phyloP scores from a whole-genome alignment of 2,888 invertebrate genomes.

The Gryllus longicercus region DNA sequence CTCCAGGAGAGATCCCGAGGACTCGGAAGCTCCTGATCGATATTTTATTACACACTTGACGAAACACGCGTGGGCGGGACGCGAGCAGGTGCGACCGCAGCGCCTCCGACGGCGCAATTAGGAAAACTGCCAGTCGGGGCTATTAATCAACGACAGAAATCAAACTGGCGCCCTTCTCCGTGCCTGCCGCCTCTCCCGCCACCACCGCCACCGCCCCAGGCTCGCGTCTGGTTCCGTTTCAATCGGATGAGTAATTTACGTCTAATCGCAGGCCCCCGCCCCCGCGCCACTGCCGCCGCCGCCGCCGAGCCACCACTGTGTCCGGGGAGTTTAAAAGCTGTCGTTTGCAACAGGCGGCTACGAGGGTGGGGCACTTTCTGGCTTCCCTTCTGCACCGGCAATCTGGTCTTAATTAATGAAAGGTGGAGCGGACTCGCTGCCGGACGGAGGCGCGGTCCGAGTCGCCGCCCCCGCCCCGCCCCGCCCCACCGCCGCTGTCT shows the following conservation, averaged over 20 bases:
- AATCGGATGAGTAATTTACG: constrained; percentile 17
- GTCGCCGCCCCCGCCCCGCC: neutral
- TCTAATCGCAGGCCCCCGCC: neutral
- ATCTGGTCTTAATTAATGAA: constrained; percentile 32
- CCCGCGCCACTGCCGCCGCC: neutral
- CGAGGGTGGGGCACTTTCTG: neutral
- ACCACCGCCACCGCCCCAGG: neutral
- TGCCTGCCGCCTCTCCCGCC: no score
- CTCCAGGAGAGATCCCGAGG: no score
- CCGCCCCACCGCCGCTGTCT: neutral
- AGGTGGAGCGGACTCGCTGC: constrained; percentile 22
- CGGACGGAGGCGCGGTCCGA: no score
- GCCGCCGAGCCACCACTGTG: neutral
- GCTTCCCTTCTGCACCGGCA: constrained; percentile 28
- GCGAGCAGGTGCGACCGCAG: no score
- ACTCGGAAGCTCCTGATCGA: no score
- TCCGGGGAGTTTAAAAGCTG: constrained; percentile 17
- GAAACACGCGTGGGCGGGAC: no score
- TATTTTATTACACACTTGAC: no score
- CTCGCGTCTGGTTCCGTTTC: neutral
- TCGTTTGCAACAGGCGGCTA: constrained; percentile 1
- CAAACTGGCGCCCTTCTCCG: neutral
- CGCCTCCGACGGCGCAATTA: neutral
- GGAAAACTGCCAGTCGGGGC: neutral
- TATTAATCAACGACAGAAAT: constrained; percentile 1